Conservation (phyloP, 2,888 invertebrate species). For the Oligia latruncula region DNA sequence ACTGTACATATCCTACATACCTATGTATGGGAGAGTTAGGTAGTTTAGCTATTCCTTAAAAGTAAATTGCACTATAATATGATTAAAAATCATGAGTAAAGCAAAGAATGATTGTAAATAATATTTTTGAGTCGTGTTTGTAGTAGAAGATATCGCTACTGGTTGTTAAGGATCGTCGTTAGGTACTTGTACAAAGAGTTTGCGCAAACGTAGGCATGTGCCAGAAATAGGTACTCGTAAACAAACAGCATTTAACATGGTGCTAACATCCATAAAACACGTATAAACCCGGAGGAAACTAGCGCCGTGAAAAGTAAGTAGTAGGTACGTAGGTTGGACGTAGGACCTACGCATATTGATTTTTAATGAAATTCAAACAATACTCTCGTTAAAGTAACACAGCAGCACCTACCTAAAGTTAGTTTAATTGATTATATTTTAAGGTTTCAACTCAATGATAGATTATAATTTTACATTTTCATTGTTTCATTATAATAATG, state of each 20-base stretch:
- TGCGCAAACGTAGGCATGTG: constrained; percentile 44
- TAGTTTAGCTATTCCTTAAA: no score
- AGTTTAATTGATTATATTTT: neutral
- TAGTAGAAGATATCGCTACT: neutral
- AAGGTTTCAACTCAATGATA: no score
- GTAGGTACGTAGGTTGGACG: no score
- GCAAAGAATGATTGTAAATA: neutral
- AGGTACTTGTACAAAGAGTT: neutral
- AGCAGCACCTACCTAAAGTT: no score
- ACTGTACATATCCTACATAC: neutral
- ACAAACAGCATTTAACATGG: constrained; percentile 65
- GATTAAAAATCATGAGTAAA: neutral
- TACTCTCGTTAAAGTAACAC: neutral
- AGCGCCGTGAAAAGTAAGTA: neutral
- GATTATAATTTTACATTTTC: neutral
- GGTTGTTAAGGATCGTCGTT: neutral
- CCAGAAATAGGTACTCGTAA: constrained; percentile 55
- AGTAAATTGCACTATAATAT: neutral
- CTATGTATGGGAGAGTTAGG: neutral
- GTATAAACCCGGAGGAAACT: constrained; percentile 2
- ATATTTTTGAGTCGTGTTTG: neutral
- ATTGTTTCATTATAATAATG: neutral
- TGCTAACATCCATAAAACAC: constrained; percentile 61
- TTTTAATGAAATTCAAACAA: neutral
- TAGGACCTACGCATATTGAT: neutral